Evolutionary conservation across 2,888 invertebrate species (phyloP), one percentile per base, ranked within the genome.

Genomic region (Electrophaes corylata): DNA sequence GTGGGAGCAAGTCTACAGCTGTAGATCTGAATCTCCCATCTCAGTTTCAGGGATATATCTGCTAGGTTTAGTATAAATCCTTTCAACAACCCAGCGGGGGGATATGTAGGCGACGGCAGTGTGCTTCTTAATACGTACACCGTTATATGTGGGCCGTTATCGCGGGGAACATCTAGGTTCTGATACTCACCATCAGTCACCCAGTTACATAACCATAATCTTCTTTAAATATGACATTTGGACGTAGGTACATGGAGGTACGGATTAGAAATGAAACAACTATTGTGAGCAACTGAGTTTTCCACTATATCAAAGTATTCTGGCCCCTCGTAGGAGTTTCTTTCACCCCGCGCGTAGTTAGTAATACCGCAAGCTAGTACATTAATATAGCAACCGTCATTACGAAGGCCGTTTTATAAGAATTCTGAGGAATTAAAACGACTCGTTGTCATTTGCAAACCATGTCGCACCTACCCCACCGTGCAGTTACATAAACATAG

Each of bases 21-120:
- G n/a, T 31, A 45, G 45, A 57, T 57, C 26, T 11, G 23, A 43
- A 55, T 55, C 54, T 43, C 43, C 37, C n/a, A 43, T 43, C 26
- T 43, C 35, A 20, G 33, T 35, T 52, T 37, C 37, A 40, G 35
- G 43, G 37, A 49, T 55, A 49, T 37, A 56, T 48, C 49, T 16
- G 20, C 45, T 45, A 37, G 37, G 44, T 49, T 49, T 37, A 2
- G 55, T 39, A 65, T 65, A 65, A 65, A 60, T 65, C 59, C 51
- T 54, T 56, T 61, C 65, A 57, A 55, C 65, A 46, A 6, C 58
- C 35, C 65, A 63, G 66, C 66, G 58, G 66, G 66, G 23, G 55
- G 53, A 51, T 44, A 58, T 59, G 61, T 65, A 60, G 63, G 67
- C 66, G 60, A 55, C 44, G 46, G 44, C 33, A 4, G 18, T 10